phyloP scores from a whole-genome alignment of 2,797 vertebrate species.

The Pachyuromys duprasi region DNA sequence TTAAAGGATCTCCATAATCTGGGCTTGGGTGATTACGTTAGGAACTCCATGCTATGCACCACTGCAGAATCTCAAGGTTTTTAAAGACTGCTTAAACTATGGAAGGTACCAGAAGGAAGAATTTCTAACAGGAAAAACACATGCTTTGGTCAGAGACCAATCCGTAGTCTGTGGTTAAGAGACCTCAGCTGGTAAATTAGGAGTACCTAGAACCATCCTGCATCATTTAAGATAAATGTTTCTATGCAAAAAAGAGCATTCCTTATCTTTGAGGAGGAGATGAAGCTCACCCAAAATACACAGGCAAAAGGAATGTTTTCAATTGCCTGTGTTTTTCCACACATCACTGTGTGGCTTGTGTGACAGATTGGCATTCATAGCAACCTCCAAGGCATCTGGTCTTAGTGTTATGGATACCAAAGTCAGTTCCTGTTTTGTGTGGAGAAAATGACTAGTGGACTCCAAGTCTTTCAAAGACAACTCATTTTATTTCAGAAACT shows the following conservation, averaged over 20 bases:
- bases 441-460: not conserved
- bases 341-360: not conserved
- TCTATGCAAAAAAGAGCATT: not conserved
- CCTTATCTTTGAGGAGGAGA: not conserved
- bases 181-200: not conserved
- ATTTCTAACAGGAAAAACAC: not conserved
- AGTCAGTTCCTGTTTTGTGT: not conserved
- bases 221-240: not conserved
- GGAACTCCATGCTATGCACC: not conserved
- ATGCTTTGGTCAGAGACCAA: not conserved
- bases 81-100: not conserved
- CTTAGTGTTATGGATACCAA: not conserved
- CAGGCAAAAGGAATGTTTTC: not conserved
- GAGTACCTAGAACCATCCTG: not conserved
- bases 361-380: not conserved
- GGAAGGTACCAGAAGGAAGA: not conserved
- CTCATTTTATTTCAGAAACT: not conserved
- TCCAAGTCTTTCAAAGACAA: not conserved
- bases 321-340: not conserved
- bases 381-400: not conserved
- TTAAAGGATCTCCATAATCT: not conserved
- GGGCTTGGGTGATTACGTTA: not conserved
- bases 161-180: not conserved
- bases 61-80: not conserved
- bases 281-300: not conserved